Conservation (phyloP, 2,797 vertebrate species). For the Cetoscarus ocellatus region DNA sequence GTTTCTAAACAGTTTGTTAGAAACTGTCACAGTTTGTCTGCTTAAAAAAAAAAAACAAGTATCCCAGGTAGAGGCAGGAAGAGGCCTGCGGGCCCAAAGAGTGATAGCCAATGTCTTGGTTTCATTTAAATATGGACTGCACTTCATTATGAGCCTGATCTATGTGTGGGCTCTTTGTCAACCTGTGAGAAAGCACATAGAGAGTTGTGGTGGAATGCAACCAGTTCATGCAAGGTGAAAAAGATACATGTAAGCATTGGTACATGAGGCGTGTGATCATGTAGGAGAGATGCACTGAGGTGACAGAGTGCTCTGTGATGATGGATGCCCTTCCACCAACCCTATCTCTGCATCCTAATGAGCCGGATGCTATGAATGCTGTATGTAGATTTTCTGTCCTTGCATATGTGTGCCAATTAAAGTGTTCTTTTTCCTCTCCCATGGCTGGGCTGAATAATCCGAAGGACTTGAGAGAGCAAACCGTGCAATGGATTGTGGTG, state of each 20-base stretch:
- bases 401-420: constrained; percentile 60
- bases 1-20: too few species aligned
- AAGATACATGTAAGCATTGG: constrained; percentile 42
- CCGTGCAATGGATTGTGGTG: constrained; percentile 47
- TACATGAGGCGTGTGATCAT: constrained; percentile 46
- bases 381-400: constrained; percentile 55
- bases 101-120: background rate
- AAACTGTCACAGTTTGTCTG: too few species aligned
- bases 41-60: too few species aligned
- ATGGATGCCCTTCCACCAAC: constrained; percentile 66
- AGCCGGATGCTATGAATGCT: constrained; percentile 44
- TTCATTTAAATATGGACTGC: constrained; percentile 27
- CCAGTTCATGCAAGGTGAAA: constrained; percentile 45
- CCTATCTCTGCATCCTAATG: constrained; percentile 63
- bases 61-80: background rate
- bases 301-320: constrained; percentile 59
- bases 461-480: constrained; percentile 59
- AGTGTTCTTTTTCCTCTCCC: constrained; percentile 19
- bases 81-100: background rate
- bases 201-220: constrained; percentile 50
- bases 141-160: background rate
- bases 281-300: constrained; percentile 38
- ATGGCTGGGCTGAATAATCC: constrained; percentile 50
- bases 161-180: constrained; percentile 17
- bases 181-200: constrained; percentile 30